Conservation (phyloP, 2,797 vertebrate species). For the Lutjanus argentimaculatus region DNA sequence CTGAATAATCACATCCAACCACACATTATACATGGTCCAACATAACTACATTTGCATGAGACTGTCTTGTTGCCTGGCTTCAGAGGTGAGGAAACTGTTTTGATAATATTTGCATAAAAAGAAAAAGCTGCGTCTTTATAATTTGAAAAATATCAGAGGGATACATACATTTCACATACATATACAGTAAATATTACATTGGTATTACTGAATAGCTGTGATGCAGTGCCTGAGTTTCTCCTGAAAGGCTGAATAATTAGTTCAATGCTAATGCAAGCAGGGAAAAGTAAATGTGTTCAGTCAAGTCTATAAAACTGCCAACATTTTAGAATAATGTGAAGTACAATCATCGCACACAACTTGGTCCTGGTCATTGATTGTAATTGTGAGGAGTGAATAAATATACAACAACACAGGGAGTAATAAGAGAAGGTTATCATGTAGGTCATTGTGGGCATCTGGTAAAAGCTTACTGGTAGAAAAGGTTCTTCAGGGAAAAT, state of each 20-base stretch:
- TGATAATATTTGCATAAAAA: background rate
- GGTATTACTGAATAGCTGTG: slow-evolving; percentile 1
- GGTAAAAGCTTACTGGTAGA: background rate
- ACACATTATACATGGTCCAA: slow-evolving; percentile 26
- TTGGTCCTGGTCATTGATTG: background rate
- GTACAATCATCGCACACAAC: background rate
- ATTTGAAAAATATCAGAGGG: background rate
- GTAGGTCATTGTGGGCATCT: background rate
- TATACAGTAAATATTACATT: background rate
- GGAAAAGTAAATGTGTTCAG: background rate
- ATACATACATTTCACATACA: background rate
- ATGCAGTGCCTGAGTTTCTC: slow-evolving; percentile 1
- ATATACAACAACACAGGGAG: background rate
- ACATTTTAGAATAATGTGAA: background rate
- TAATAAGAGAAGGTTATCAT: background rate
- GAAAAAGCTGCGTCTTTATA: background rate
- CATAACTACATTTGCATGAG: slow-evolving; percentile 33
- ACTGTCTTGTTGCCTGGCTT: slow-evolving; percentile 8
- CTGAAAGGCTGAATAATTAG: slow-evolving; percentile 8
- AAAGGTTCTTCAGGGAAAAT: slow-evolving; percentile 21
- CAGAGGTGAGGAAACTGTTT: background rate
- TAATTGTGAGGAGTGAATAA: background rate
- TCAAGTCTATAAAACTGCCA: background rate
- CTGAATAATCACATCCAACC: slow-evolving; percentile 31
- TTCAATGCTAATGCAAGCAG: background rate